These are phyloP conservation scores for Steatocranus sp. DNA, from an alignment of 2,797 vertebrate species.

Conservation along the genomic window DNA sequence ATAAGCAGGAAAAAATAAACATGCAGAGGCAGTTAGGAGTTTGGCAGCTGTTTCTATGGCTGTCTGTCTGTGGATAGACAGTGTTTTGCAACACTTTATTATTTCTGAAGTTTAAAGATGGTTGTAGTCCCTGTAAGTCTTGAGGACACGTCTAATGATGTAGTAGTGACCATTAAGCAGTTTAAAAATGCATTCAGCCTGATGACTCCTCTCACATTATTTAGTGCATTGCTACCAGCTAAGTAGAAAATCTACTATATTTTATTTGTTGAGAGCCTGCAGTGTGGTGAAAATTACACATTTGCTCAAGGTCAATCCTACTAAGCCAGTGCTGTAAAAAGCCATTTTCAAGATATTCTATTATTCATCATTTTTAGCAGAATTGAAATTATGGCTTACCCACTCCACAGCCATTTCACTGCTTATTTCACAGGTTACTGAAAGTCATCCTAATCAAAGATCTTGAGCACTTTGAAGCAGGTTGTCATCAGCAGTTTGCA, in stretches of 20 bases:
- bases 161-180: neutral
- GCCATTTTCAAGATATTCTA: neutral
- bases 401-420: neutral
- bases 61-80: neutral
- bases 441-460: neutral
- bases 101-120: neutral
- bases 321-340: neutral
- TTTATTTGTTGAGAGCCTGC: neutral
- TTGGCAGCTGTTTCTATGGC: neutral
- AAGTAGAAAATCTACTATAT: neutral
- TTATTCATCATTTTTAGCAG: neutral
- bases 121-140: neutral
- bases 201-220: neutral
- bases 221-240: neutral
- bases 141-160: neutral
- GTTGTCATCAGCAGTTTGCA: neutral
- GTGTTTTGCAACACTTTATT: neutral
- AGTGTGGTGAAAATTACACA: neutral
- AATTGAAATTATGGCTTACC: neutral
- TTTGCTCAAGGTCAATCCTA: slow-evolving; percentile 3
- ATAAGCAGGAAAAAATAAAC: neutral
- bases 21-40: neutral
- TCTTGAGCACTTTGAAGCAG: neutral
- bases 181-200: neutral
- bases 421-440: neutral